These are phyloP conservation scores for Riparia riparia DNA, from an alignment of 2,113 vertebrate genomes.

Conservation along the genomic window DNA sequence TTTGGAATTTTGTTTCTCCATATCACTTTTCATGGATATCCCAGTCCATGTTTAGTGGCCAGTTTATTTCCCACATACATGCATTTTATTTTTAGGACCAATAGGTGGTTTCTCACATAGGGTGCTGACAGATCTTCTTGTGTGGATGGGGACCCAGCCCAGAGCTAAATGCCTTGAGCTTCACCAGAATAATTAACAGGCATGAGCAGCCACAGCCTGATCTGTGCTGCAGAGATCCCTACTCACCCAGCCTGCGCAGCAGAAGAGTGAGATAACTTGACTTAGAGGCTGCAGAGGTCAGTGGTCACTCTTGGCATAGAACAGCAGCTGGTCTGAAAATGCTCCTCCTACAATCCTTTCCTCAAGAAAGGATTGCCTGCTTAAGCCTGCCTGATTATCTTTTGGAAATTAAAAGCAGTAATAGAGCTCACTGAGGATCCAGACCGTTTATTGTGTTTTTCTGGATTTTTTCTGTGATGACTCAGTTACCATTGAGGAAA, in stretches of 20 bases:
- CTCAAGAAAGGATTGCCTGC: neutral
- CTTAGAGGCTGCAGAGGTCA: neutral
- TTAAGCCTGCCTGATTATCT: neutral
- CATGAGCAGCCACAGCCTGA: neutral
- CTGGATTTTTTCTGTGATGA: neutral
- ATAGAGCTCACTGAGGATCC: neutral
- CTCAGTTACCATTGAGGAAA: neutral
- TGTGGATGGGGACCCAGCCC: neutral
- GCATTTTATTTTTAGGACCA: neutral
- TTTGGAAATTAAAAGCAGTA: neutral
- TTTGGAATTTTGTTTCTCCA: neutral
- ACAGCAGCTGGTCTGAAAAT: neutral
- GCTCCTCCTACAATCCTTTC: neutral
- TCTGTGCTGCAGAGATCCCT: neutral
- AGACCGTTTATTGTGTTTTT: neutral
- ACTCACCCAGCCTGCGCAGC: neutral
- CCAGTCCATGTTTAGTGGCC: neutral
- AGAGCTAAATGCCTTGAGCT: neutral
- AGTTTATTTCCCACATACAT: neutral
- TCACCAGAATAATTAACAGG: neutral
- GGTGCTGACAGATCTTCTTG: neutral
- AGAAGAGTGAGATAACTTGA: neutral
- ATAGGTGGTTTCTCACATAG: fast-evolving
- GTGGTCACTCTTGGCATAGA: neutral
- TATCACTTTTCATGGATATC: neutral